Evolutionary conservation across 2,797 vertebrate genomes (phyloP).

Genomic region (Rhodeus uyekii): DNA sequence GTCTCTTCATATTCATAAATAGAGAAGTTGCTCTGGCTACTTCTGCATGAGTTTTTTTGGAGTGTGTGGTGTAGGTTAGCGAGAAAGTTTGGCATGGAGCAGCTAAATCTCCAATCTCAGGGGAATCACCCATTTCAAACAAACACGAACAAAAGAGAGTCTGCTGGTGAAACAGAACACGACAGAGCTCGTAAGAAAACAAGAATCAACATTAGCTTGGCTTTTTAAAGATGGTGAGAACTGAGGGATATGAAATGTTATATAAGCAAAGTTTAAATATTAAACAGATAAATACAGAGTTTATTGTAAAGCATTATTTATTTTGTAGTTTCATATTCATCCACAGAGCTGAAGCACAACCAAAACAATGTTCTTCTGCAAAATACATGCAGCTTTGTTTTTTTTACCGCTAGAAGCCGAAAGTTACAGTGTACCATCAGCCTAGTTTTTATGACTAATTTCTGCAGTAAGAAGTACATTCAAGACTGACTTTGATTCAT

Average conservation of each 20-base stretch:
- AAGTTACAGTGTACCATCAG: neutral
- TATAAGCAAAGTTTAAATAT: neutral
- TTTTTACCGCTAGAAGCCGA: neutral
- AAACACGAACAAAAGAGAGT: neutral
- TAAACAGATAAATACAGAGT: neutral
- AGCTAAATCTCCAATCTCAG: neutral
- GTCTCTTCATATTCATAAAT: too few species aligned
- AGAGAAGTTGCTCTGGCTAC: too few species aligned
- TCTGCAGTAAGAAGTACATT: neutral
- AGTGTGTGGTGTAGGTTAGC: too few species aligned
- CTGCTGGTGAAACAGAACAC: neutral
- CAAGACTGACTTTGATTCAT: slow-evolving; percentile 11
- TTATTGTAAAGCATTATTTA: neutral
- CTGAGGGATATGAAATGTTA: neutral
- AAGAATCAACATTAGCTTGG: neutral
- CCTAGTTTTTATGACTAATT: neutral
- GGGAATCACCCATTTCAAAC: neutral
- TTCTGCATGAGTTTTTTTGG: too few species aligned
- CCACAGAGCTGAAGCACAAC: neutral
- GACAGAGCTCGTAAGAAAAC: neutral
- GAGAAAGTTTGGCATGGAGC: neutral
- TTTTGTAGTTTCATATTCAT: neutral
- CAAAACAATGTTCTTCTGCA: neutral
- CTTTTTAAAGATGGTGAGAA: neutral
- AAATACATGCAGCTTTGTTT: too few species aligned